These are phyloP conservation scores for Premnoplex brunnescens DNA, from an alignment of 2,797 vertebrate genomes.

Conservation along the genomic window DNA sequence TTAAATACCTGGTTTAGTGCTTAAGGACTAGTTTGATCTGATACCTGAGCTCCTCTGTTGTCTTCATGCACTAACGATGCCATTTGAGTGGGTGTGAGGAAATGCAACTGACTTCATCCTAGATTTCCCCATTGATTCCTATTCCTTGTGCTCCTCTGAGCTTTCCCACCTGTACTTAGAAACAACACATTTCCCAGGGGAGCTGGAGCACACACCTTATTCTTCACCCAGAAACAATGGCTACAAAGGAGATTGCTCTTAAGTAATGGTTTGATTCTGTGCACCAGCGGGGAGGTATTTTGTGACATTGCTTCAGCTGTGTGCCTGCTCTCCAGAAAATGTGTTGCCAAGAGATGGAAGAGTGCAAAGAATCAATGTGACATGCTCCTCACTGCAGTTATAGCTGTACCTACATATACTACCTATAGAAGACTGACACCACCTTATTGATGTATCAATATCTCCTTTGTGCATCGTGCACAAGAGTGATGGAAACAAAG, in stretches of 20 bases:
- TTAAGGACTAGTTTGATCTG: not conserved
- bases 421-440: not conserved
- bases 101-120: not conserved
- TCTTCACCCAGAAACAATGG: not conserved
- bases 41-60: not conserved
- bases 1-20: conserved; percentile 2
- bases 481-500: not conserved
- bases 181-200: not conserved
- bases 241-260: not conserved
- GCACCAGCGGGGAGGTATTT: not conserved
- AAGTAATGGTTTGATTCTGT: not conserved
- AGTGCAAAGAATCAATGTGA: not conserved
- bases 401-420: not conserved
- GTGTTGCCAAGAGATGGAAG: not conserved
- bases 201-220: not conserved
- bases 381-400: rapidly evolving
- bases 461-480: not conserved
- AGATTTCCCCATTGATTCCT: not conserved
- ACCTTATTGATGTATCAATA: not conserved
- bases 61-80: not conserved
- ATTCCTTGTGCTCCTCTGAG: not conserved
- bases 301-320: not conserved
- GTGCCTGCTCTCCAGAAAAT: not conserved
- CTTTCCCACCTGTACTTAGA: not conserved
- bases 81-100: conserved; percentile 5